Evolutionary conservation across 2,888 invertebrate genomes (phyloP), one percentile per base, ranked within the genome.

Genomic region (Chrysolina oricalcia): DNA sequence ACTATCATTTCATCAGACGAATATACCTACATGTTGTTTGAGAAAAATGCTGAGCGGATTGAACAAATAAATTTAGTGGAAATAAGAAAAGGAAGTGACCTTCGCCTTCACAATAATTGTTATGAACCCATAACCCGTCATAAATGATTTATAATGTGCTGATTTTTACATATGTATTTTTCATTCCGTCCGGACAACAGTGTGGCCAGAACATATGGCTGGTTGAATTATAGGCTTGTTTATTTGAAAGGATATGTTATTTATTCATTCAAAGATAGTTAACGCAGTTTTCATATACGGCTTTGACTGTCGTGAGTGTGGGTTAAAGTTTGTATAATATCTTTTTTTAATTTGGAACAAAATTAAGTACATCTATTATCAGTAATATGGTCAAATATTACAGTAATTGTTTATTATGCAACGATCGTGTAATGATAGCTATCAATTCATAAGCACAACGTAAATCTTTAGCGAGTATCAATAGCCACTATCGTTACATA

Each of bases 151-250:
- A 81, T 71, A 64, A 80, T 65, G 78, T 81, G 80, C 78, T 75
- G 80, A 80, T 78, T 80, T 80, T 81, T 76, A 77, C 75, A 73
- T 76, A 70, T 73, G 76, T 73, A 67, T 77, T 71, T 76, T 74
- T 71, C 67, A 74, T 75, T 72, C 71, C 53, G 62, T 21, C 63
- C 59, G 69, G 74, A 79, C 77, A 76, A 73, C 65, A 70, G 64
- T 68, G 63, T 62, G 56, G 70, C 48, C 48, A 46, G 59, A 64
- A 46, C 68, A 23, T 21, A 70, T 59, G 43, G 70, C 53, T 59
- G 13, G 46, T 43, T 73, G 76, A 68, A 73, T 67, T 76, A 75
- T 72, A 53, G 46, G 17, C 21, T 41, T 65, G 59, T 71, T 72
- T 72, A 67, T 67, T 59, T 19, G 35, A 48, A 43, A 69, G 50